Evolutionary conservation across 2,888 invertebrate species (phyloP).

Genomic region (Tenthredo scrophulariae): DNA sequence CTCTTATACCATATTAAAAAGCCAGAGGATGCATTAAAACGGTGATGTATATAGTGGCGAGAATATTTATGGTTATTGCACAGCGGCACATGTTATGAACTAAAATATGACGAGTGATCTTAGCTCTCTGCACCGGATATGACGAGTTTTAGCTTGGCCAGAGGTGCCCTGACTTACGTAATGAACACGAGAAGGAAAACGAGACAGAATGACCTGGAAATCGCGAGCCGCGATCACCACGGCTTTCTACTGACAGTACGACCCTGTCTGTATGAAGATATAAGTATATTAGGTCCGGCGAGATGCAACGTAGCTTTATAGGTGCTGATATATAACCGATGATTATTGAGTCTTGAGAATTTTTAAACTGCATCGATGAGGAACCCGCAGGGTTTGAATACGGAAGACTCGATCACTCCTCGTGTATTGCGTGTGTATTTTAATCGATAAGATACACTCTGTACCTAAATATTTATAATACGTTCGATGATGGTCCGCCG

Average conservation of each 20-base stretch:
- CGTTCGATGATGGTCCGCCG: constrained; percentile 26
- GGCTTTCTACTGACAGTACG: constrained; percentile 1
- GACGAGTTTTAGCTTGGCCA: constrained; percentile 15
- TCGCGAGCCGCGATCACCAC: not conserved
- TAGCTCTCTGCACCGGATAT: constrained; percentile 36
- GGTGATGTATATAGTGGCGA: constrained; percentile 14
- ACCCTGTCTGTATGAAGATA: not conserved
- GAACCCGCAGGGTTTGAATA: not conserved
- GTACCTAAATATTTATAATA: constrained; percentile 23
- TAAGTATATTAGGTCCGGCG: not conserved
- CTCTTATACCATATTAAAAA: constrained; percentile 12
- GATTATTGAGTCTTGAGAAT: not conserved
- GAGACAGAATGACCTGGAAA: not conserved
- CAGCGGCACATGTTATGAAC: constrained; percentile 32
- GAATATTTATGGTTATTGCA: constrained; percentile 43
- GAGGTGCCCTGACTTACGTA: constrained; percentile 29
- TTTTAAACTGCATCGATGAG: not conserved
- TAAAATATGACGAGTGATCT: constrained; percentile 20
- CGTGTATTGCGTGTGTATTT: not conserved
- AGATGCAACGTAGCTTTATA: not conserved
- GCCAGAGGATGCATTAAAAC: constrained; percentile 32
- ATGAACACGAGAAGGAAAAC: not conserved
- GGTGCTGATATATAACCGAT: not conserved
- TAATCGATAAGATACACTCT: not conserved
- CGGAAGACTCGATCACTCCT: not conserved